A percentile compares a stretch with the other conserved stretches of the same genome.
phyloP scores from a whole-genome alignment of 2,113 vertebrate species.

The Reinhardtius hippoglossoides region DNA sequence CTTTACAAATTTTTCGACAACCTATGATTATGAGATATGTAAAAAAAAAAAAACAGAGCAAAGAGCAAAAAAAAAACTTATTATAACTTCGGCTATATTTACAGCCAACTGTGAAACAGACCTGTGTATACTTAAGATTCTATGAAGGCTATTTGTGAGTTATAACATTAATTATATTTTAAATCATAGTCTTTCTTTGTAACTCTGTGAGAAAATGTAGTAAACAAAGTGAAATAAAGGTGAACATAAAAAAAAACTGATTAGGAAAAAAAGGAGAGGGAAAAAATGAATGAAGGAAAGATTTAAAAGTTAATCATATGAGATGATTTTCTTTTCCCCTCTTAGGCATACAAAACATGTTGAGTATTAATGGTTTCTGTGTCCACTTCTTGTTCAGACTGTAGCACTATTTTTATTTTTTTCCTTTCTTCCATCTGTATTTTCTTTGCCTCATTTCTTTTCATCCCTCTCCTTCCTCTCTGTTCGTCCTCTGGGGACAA shows the following conservation, averaged over 20 bases:
- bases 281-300: neutral
- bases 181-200: too few species aligned
- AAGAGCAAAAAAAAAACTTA: too few species aligned
- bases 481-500: constrained; percentile 42
- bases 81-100: too few species aligned
- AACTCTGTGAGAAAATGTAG: too few species aligned
- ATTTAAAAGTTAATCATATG: neutral
- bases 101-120: too few species aligned
- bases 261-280: neutral
- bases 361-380: neutral
- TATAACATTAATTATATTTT: too few species aligned
- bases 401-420: neutral
- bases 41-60: too few species aligned
- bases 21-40: too few species aligned
- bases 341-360: neutral
- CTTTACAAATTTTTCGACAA: too few species aligned
- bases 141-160: too few species aligned
- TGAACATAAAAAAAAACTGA: neutral
- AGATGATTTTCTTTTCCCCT: neutral
- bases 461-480: constrained; percentile 4
- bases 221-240: neutral
- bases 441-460: constrained; percentile 32
- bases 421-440: constrained; percentile 23
- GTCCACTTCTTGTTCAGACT: constrained; percentile 4
- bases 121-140: too few species aligned